Percentiles rank a stretch among this genome's conserved stretches.
These are phyloP conservation scores for Halisarca cf. caerulea DNA, from an alignment of 37 sponge, comb jelly and placozoan genomes.

Conservation along the genomic window DNA sequence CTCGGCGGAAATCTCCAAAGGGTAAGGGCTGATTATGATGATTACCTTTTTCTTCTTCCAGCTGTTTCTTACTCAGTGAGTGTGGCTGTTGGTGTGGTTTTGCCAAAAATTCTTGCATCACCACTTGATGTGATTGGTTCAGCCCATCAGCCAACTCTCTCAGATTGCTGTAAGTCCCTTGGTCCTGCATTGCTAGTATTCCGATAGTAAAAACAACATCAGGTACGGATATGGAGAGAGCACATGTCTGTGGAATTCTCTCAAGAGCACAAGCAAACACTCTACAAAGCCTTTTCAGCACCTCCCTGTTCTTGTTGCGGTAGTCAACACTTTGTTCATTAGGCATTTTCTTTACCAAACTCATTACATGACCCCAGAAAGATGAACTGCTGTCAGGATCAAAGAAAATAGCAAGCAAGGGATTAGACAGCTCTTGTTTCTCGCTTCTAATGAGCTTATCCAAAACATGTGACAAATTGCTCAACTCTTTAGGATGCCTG, in stretches of 20 bases:
- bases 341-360: not conserved
- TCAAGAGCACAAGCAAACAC: not conserved
- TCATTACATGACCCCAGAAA: not conserved
- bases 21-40: no score
- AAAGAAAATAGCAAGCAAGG: not conserved
- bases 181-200: not conserved
- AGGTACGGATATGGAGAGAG: not conserved
- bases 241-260: constrained; percentile 16
- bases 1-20: constrained; percentile 8
- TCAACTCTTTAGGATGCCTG: not conserved
- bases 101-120: not conserved
- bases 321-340: not conserved
- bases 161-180: not conserved
- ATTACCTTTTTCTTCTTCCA: not conserved
- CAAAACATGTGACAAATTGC: not conserved
- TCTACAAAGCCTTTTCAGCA: not conserved
- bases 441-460: not conserved
- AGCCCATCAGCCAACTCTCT: not conserved
- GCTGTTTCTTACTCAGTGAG: not conserved
- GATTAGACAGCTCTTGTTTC: not conserved
- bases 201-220: not conserved
- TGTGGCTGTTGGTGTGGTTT: no score
- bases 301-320: not conserved
- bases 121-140: not conserved
- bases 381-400: not conserved